Evolutionary conservation across 1,140 invertebrate species (phyloP).

Genomic region (Metaphire vulgaris): DNA sequence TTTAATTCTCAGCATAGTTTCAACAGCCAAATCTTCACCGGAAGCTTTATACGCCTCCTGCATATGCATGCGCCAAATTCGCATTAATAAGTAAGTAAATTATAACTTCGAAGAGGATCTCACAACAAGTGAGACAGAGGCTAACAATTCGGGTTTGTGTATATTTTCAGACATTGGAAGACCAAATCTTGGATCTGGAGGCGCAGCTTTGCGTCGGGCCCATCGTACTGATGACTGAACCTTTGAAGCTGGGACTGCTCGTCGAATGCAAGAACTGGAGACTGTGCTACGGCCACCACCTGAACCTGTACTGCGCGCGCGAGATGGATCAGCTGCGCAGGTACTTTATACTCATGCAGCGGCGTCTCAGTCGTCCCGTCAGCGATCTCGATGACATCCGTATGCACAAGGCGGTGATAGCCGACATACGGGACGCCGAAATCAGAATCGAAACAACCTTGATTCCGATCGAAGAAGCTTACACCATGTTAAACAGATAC

Average conservation of each 20-base stretch:
- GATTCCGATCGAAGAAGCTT: conserved; percentile 90
- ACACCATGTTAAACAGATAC: conserved; percentile 79
- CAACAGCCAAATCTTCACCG: no score
- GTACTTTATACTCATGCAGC: conserved; percentile 49
- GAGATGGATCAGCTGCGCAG: conserved; percentile 71
- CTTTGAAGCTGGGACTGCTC: conserved; percentile 74
- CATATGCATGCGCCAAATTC: no score
- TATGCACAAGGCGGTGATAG: conserved; percentile 80
- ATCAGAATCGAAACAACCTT: conserved; percentile 90
- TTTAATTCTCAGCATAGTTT: no score
- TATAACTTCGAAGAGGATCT: no score
- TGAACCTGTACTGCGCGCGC: conserved; percentile 84
- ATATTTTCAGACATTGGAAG: conserved; percentile 44
- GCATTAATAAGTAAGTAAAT: no score
- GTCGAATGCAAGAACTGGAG: conserved; percentile 80
- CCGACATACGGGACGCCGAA: conserved; percentile 86
- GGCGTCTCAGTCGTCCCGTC: conserved; percentile 62
- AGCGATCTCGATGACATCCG: conserved; percentile 87
- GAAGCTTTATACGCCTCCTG: no score
- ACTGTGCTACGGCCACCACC: conserved; percentile 74
- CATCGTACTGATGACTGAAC: conserved; percentile 59
- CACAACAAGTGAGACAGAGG: no score
- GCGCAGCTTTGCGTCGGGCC: conserved; percentile 48
- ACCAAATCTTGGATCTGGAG: conserved; percentile 48
- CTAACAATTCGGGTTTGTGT: neutral